These are phyloP conservation scores for Acrossocheilus fasciatus DNA, from an alignment of 2,797 vertebrate genomes.

Conservation along the genomic window DNA sequence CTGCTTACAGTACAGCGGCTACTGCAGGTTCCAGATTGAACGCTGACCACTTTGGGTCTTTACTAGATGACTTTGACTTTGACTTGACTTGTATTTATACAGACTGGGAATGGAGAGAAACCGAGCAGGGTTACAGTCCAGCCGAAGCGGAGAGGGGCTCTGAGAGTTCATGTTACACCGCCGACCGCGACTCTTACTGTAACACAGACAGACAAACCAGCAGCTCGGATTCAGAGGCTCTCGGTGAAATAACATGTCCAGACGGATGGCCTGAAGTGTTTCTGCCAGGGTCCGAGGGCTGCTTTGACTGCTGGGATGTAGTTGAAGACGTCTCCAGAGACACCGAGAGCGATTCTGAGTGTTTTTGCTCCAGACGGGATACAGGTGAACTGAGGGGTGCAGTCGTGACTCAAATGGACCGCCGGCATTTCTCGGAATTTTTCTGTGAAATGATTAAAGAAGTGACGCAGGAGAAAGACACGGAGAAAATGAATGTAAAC, in stretches of 20 bases:
- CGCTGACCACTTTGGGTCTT: slow-evolving; percentile 20
- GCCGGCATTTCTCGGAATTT: slow-evolving; percentile 76
- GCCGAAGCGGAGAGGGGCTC: slow-evolving; percentile 30
- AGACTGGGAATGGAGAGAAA: slow-evolving; percentile 43
- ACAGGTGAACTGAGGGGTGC: slow-evolving; percentile 80
- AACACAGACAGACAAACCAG: neutral
- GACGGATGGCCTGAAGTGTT: neutral
- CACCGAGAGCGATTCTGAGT: slow-evolving; percentile 42
- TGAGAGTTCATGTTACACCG: slow-evolving; percentile 42
- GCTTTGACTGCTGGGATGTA: slow-evolving; percentile 11
- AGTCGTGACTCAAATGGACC: slow-evolving; percentile 80
- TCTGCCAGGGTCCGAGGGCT: neutral
- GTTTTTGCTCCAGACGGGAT: slow-evolving; percentile 58
- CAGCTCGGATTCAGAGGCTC: slow-evolving; percentile 14
- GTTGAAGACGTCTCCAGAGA: slow-evolving; percentile 51
- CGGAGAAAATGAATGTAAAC: slow-evolving; percentile 65
- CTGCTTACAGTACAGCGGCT: slow-evolving; percentile 61
- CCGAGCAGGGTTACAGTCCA: neutral
- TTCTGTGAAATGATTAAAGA: slow-evolving; percentile 79
- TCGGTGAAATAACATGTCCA: too few species aligned
- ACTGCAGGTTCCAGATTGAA: slow-evolving; percentile 66
- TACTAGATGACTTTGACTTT: neutral
- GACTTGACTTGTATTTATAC: slow-evolving; percentile 38
- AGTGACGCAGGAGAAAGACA: slow-evolving; percentile 63
- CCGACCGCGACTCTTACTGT: slow-evolving; percentile 39